phyloP scores from a whole-genome alignment of 2,888 invertebrate species.

The Ormyrus rosae region DNA sequence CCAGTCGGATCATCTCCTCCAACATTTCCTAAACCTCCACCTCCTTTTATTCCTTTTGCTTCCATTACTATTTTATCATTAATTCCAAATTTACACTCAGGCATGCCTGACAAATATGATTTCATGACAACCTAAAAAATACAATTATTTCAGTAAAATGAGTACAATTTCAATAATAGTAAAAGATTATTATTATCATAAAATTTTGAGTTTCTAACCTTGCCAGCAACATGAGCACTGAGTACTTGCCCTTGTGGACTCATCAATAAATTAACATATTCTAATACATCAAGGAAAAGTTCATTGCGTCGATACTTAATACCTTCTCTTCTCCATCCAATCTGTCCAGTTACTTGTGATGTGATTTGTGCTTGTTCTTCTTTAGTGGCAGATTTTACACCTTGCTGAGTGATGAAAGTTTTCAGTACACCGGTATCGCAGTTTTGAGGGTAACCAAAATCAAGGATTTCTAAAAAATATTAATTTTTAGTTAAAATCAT shows the following conservation, averaged over 20 bases:
- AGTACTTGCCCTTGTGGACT: conserved; percentile 99
- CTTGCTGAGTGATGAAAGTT: conserved; percentile 99
- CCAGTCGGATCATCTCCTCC: conserved; percentile 82
- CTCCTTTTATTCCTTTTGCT: conserved; percentile 87
- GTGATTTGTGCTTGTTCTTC: conserved; percentile 99
- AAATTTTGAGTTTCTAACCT: conserved; percentile 73
- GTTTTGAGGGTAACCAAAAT: conserved; percentile 99
- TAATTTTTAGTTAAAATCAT: not conserved
- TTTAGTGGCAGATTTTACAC: conserved; percentile 98
- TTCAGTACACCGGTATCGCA: conserved; percentile 99
- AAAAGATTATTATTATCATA: conserved; percentile 1
- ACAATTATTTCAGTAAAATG: not conserved
- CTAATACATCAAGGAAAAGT: conserved; percentile 97
- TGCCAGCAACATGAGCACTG: conserved; percentile 99
- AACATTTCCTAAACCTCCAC: conserved; percentile 79
- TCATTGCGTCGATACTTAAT: conserved; percentile 99
- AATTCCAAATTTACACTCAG: conserved; percentile 99
- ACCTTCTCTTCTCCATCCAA: conserved; percentile 99
- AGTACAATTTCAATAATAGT: conserved; percentile 8
- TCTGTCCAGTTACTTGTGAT: conserved; percentile 97
- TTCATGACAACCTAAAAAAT: conserved; percentile 93
- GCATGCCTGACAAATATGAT: conserved; percentile 99
- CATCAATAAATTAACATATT: conserved; percentile 99
- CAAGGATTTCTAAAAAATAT: conserved; percentile 89
- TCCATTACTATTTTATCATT: conserved; percentile 99